Base-by-base conservation (phyloP, 2,113 vertebrate species). In the Boulengeromyrus knoepffleri region DNA sequence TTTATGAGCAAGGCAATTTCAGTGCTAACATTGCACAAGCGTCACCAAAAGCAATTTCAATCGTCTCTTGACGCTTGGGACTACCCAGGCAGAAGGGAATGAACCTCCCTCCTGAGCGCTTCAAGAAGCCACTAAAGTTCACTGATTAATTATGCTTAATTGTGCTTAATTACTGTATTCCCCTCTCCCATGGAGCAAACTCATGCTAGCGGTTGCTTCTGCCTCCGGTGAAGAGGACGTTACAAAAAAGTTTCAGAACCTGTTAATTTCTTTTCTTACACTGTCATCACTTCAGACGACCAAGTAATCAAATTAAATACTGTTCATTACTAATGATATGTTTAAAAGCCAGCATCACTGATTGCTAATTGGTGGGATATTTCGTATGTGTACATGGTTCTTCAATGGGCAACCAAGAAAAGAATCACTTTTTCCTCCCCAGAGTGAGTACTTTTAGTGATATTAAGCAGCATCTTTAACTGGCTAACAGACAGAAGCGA, bases 111-210 rank as follows among this genome's bases (percentile, higher is more conserved):
- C 70, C 88, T 39, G 17, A 45, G 42, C 47, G 21, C 62, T 70
- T 74, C 80, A 56, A 83, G 36, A 84, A 53, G 52, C 24, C 88
- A 89, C 74, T 53, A 31, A 89, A 42, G 77, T 84, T 83, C 77
- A 90, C 39, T 58, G 17, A 85, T 70, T 70, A 87, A 90, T 90
- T 86, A 74, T 90, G 17, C 45, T 31, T 87, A 53, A 87, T 87
- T 52, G 85, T 56, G 31, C 27, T 90, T 90, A 90, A 90, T 90
- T 86, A 87, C 58, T 87, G 89, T 45, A 45, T 56, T n/a, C 77
- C 46, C 46, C 58, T 87, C 49, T 85, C 42, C 89, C 56, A 46
- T 49, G 84, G 85, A 90, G 39, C 84, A 86, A 87, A 70, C 42
- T 56, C 56, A 49, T 42, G 36, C n/a, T 66, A 7, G 39, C n/a